A percentile compares a stretch with the other conserved stretches of the same genome.
Evolutionary conservation across 2,888 invertebrate species (phyloP).

Genomic region (Zygogramma bicolorata): DNA sequence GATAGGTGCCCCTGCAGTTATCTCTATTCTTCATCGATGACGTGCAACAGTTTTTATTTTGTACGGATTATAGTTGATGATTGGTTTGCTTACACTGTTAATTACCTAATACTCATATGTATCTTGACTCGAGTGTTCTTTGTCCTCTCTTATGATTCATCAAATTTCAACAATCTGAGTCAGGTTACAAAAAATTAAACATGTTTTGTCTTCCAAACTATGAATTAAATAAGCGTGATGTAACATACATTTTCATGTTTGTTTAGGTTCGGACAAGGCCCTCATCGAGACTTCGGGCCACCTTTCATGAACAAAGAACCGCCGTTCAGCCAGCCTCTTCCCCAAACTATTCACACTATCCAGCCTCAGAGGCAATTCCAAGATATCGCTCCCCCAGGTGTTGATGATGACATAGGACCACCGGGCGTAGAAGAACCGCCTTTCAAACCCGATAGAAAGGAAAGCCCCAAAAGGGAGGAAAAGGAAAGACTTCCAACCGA

Average conservation of each 20-base stretch:
- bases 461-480: conserved; percentile 42
- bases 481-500: conserved; percentile 35
- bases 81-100: background rate
- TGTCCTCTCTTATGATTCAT: background rate
- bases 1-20: no score
- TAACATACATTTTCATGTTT: conserved; percentile 46
- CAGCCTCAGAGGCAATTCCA: conserved; percentile 50
- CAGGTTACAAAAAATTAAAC: background rate
- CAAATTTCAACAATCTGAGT: background rate
- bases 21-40: no score
- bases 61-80: background rate
- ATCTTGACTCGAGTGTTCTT: background rate
- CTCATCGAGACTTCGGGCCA: conserved; percentile 48
- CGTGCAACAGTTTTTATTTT: no score
- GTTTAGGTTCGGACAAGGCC: conserved; percentile 58
- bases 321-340: conserved; percentile 49
- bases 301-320: conserved; percentile 49
- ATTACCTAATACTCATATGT: background rate
- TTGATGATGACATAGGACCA: conserved; percentile 71
- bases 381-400: conserved; percentile 53
- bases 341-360: conserved; percentile 49
- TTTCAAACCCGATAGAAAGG: conserved; percentile 69
- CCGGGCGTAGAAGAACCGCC: conserved; percentile 75
- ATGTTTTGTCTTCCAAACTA: background rate
- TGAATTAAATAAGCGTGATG: background rate